Percentiles rank a stretch among this genome's conserved stretches.
phyloP scores from a whole-genome alignment of 2,113 vertebrate genomes.

The Ondatra zibethicus region DNA sequence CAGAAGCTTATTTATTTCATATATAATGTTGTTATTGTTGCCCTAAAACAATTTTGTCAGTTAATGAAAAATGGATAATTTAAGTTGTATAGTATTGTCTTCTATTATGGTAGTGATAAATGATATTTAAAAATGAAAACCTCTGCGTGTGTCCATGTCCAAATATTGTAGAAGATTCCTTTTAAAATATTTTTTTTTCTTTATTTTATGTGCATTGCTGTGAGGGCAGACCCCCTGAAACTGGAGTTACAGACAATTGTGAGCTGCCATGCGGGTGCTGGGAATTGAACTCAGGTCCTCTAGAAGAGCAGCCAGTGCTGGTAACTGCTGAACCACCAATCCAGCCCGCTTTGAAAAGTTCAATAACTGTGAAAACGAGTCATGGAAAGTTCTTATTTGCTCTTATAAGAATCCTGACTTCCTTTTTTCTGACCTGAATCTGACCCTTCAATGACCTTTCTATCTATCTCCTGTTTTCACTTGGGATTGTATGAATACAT shows the following conservation, averaged over 20 bases:
- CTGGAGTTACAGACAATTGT: too few species aligned
- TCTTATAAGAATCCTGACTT: background rate
- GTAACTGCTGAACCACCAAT: too few species aligned
- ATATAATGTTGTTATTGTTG: background rate
- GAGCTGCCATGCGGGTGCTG: too few species aligned
- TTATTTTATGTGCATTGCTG: too few species aligned
- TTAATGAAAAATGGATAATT: background rate
- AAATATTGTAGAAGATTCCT: background rate
- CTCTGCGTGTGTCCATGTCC: accelerated
- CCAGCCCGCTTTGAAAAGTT: background rate
- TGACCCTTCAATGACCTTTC: background rate
- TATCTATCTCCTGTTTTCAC: background rate
- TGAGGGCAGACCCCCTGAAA: too few species aligned
- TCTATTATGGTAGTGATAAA: background rate
- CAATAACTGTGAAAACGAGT: background rate
- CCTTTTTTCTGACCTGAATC: background rate
- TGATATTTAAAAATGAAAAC: background rate
- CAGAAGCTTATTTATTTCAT: slow-evolving; percentile 25
- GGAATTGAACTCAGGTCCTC: too few species aligned
- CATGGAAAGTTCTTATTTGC: background rate
- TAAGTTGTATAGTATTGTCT: background rate
- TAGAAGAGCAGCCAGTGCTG: too few species aligned
- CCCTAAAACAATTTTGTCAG: background rate
- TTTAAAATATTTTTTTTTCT: background rate
- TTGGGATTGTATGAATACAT: background rate